Base-by-base conservation (phyloP, 2,888 invertebrate genomes). In the Rhogogaster chlorosoma region DNA sequence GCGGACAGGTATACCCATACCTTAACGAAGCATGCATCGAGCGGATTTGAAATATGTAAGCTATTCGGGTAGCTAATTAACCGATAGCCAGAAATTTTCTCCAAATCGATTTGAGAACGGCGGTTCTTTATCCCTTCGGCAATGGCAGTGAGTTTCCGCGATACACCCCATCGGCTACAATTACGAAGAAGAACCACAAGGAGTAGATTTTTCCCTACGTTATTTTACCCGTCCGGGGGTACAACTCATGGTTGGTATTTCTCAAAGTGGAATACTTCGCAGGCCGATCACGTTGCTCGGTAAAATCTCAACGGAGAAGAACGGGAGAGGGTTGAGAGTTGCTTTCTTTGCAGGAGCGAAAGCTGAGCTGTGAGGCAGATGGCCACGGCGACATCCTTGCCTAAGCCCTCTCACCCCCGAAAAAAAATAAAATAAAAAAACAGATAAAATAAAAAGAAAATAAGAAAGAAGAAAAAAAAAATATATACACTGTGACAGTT, bases 211-310 rank as follows among this genome's bases (percentile, higher is more conserved):
- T 53, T 7, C 7, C 61, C 26, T 26, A 22, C 22, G 22, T 61
- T 61, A 1, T 61, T 61, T 61, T 61, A 1, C 26, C 26, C 61
- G 10, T 26, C 7, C 26, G 26, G 22, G 26, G 4, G 61, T 32
- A 67, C 12, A 32, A 32, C 10, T 32, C 6, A 32, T 32, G 67
- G 67, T 15, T 5, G 32, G 32, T 67, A 32, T 67, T 67, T 32
- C 67, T 32, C 32, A 67, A 67, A 67, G 67, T 32, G 29, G 61
- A 22, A 73, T 42, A 38, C 22, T 73, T 73, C 42, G 85, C 86
- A 91, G 84, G 86, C 90, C 61, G 88, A 89, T 90, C 91, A 91
- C 91, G 91, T 91, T 90, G 85, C 85, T 75, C 84, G 87, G 88
- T 67, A 88, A 90, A 91, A 91, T 91, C 91, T 91, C 91, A 86